A percentile compares a stretch with the other conserved stretches of the same genome.
phyloP scores from a whole-genome alignment of 2,797 vertebrate genomes.

The Myotis myotis region DNA sequence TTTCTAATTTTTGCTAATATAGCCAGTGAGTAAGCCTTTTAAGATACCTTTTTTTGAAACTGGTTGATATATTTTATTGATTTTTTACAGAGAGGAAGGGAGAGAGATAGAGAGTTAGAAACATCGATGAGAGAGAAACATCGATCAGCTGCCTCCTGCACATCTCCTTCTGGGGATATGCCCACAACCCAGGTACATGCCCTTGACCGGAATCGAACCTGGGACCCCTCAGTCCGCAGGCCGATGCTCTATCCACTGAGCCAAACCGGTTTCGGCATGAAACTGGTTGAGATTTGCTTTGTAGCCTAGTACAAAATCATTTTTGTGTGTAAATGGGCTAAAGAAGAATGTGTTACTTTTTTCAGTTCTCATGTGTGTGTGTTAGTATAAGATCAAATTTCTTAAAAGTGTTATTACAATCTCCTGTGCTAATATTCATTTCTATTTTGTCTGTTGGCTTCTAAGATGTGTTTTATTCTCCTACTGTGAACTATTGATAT shows the following conservation, averaged over 20 bases:
- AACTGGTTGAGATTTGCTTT: conserved; percentile 19
- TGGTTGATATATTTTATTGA: too few relatives aligned
- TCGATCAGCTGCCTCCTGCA: too few relatives aligned
- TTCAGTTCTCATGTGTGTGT: not conserved
- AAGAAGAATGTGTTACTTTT: not conserved
- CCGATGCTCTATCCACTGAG: too few relatives aligned
- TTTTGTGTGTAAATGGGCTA: not conserved
- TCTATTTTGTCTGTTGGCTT: conserved; percentile 6
- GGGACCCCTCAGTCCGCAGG: too few relatives aligned
- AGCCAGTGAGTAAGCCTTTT: not conserved
- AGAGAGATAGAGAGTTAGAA: too few relatives aligned
- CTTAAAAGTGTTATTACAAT: not conserved
- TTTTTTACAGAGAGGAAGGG: too few relatives aligned
- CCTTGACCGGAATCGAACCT: too few relatives aligned
- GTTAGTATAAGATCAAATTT: not conserved
- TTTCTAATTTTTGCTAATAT: not conserved
- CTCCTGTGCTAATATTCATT: not conserved
- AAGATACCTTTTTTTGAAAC: not conserved
- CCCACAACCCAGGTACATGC: too few relatives aligned
- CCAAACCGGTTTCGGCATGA: too few relatives aligned
- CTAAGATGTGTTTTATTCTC: not conserved
- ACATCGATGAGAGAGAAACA: too few relatives aligned
- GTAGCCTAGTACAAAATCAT: not conserved
- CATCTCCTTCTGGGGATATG: too few relatives aligned
- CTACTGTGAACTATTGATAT: not conserved